Evolutionary conservation across 2,113 vertebrate species (phyloP).

Genomic region (Nothoprocta perdicaria): DNA sequence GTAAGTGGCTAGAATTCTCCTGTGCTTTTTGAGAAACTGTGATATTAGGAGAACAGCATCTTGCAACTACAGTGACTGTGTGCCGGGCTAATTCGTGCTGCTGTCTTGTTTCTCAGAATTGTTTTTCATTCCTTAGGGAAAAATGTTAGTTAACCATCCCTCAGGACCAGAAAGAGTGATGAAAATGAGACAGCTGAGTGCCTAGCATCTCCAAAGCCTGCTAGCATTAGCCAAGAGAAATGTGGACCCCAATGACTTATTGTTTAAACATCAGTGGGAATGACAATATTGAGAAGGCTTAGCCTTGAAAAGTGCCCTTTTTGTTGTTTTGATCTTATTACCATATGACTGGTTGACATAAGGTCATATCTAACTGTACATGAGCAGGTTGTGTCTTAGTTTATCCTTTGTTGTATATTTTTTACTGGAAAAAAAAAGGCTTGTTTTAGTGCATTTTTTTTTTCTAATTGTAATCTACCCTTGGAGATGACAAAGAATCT

Average conservation of each 20-base stretch:
- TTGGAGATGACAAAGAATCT: neutral
- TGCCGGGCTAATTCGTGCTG: neutral
- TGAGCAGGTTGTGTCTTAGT: neutral
- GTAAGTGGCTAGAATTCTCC: neutral
- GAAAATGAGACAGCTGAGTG: neutral
- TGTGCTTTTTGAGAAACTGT: neutral
- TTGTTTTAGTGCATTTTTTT: neutral
- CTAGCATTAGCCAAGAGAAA: neutral
- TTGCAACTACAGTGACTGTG: neutral
- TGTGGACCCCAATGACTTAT: neutral
- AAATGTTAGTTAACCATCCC: neutral
- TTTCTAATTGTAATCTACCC: neutral
- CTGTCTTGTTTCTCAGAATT: neutral
- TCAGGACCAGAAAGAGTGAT: neutral
- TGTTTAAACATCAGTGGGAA: neutral
- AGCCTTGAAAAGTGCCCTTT: neutral
- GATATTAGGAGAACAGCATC: neutral
- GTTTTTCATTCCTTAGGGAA: neutral
- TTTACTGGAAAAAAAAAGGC: neutral
- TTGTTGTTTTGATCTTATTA: neutral
- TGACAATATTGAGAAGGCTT: neutral
- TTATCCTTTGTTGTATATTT: neutral
- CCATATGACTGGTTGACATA: neutral
- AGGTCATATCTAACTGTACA: neutral
- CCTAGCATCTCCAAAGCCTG: neutral